Conservation (phyloP, 1,140 invertebrate species). For the Belonocnema kinseyi region DNA sequence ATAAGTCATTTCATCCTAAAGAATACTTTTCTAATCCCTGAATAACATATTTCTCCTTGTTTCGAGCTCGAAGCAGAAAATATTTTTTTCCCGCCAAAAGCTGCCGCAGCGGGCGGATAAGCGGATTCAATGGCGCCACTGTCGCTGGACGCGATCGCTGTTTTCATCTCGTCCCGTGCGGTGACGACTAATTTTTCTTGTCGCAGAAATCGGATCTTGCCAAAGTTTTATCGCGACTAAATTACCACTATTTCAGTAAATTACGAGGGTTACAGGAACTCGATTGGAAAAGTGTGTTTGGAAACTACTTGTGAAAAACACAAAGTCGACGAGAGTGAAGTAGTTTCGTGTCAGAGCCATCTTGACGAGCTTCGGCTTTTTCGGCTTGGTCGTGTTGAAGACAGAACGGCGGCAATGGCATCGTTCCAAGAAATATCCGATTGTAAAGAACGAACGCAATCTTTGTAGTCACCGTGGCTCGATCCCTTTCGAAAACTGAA, state of each 20-base stretch:
- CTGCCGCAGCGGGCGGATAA: slow-evolving; percentile 44
- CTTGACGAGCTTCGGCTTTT: slow-evolving; percentile 65
- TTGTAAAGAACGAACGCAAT: slow-evolving; percentile 3
- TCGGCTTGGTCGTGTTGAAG: slow-evolving; percentile 42
- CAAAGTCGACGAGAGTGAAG: slow-evolving; percentile 59
- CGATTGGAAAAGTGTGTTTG: slow-evolving; percentile 56
- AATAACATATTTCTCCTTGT: too few relatives aligned
- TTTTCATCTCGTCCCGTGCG: slow-evolving; percentile 48
- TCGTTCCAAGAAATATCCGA: slow-evolving; percentile 48
- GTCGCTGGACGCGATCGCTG: slow-evolving; percentile 65
- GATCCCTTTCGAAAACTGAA: slow-evolving; percentile 13
- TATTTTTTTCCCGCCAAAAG: slow-evolving; percentile 61
- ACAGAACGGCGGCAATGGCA: slow-evolving; percentile 51
- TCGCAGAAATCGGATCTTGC: slow-evolving; percentile 43
- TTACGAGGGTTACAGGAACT: slow-evolving; percentile 22
- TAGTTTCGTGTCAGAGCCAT: slow-evolving; percentile 68
- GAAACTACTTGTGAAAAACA: slow-evolving; percentile 60
- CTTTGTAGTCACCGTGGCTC: slow-evolving; percentile 8
- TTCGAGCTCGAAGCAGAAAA: neutral
- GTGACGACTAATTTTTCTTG: slow-evolving; percentile 53
- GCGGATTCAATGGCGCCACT: slow-evolving; percentile 56
- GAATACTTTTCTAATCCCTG: too few relatives aligned
- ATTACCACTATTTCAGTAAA: slow-evolving; percentile 36
- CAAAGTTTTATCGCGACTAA: slow-evolving; percentile 52
- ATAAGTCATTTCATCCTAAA: too few relatives aligned